Evolutionary conservation across 2,888 invertebrate species (phyloP).

Genomic region (Octodonta nipae): DNA sequence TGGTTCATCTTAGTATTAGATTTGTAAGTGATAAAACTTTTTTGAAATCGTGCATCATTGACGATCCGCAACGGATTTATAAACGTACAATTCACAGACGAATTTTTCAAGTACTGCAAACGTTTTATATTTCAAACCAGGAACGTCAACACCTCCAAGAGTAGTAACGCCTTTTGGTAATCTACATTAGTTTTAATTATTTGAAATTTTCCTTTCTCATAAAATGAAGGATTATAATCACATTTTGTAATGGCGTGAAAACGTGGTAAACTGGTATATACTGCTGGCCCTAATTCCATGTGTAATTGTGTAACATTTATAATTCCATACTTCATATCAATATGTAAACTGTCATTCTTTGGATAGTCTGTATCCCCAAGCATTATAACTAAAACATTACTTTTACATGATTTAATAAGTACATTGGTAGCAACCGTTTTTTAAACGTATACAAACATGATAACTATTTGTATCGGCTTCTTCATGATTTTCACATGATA

Average conservation of each 20-base stretch:
- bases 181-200: conserved; percentile 4
- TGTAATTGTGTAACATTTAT: neutral
- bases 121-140: conserved; percentile 8
- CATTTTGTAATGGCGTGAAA: neutral
- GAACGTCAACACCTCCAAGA: conserved; percentile 7
- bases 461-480: conserved; percentile 11
- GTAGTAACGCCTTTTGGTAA: conserved; percentile 13
- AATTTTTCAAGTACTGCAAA: conserved; percentile 11
- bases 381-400: conserved; percentile 1
- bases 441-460: conserved; percentile 8
- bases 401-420: conserved; percentile 8
- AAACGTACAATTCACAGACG: conserved; percentile 14
- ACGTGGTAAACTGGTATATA: neutral
- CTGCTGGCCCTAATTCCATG: neutral
- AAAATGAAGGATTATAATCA: conserved; percentile 4
- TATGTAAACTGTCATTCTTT: neutral
- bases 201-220: conserved; percentile 6
- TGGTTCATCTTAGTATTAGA: conserved; percentile 4
- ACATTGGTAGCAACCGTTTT: conserved; percentile 6
- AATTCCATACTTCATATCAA: conserved; percentile 2
- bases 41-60: conserved; percentile 7
- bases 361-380: conserved; percentile 1
- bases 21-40: conserved; percentile 3
- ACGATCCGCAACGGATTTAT: conserved; percentile 8
- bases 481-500: conserved; percentile 8